Evolutionary conservation across 1,140 invertebrate species (phyloP).

Genomic region (Euglossa dilemma): DNA sequence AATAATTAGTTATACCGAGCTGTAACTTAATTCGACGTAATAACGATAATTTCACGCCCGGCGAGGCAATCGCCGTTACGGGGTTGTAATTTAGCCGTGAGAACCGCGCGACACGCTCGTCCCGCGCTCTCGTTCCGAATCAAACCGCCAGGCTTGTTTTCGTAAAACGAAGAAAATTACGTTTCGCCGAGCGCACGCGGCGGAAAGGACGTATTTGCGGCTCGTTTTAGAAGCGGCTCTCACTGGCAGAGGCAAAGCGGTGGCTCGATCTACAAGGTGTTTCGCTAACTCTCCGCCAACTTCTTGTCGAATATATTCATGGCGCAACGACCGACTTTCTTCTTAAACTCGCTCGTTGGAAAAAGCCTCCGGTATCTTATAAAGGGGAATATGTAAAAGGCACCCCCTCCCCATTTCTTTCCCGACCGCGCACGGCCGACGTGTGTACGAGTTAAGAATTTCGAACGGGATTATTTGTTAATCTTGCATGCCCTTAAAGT

Average conservation of each 20-base stretch:
- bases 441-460: slow-evolving; percentile 6
- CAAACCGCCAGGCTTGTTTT: neutral
- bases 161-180: neutral
- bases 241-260: neutral
- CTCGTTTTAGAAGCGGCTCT: neutral
- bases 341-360: slow-evolving; percentile 1
- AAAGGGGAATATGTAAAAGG: slow-evolving; percentile 17
- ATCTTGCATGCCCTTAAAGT: neutral
- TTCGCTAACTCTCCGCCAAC: slow-evolving; percentile 10
- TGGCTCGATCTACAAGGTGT: slow-evolving; percentile 1
- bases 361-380: neutral
- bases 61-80: neutral
- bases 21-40: slow-evolving; percentile 32
- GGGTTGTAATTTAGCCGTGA: neutral
- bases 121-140: neutral
- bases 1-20: slow-evolving; percentile 20
- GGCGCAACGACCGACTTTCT: neutral
- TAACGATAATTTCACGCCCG: slow-evolving; percentile 7
- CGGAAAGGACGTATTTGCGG: neutral
- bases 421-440: too few relatives aligned
- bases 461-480: slow-evolving; percentile 13
- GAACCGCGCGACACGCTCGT: neutral
- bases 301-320: slow-evolving; percentile 28
- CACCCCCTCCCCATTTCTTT: too few relatives aligned
- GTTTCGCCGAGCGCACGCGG: neutral